phyloP scores from a whole-genome alignment of 2,888 invertebrate species.

The Harpagoxenus sublaevis region DNA sequence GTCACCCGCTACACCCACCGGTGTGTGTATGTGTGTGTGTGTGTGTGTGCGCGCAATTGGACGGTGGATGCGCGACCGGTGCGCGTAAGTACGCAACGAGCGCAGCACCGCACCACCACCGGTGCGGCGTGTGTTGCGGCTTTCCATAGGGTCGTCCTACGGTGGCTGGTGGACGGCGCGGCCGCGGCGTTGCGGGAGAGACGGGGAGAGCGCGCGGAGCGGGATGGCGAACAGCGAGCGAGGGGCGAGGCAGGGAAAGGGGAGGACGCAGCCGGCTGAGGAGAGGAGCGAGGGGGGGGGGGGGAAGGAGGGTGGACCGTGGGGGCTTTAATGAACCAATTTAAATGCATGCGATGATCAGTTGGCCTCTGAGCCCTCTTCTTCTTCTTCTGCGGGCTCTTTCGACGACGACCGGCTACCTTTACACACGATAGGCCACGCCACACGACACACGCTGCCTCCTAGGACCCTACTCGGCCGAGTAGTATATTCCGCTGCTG shows the following conservation, averaged over 20 bases:
- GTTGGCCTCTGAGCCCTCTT: slow-evolving; percentile 85
- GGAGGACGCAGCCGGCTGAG: slow-evolving; percentile 60
- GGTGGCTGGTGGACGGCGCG: slow-evolving; percentile 55
- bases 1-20: slow-evolving; percentile 49
- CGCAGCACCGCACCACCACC: slow-evolving; percentile 16
- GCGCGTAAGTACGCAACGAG: slow-evolving; percentile 61
- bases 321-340: slow-evolving; percentile 86
- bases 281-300: slow-evolving; percentile 29
- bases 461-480: slow-evolving; percentile 69
- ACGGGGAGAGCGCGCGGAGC: neutral
- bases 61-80: slow-evolving; percentile 58
- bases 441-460: slow-evolving; percentile 78
- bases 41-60: slow-evolving; percentile 63
- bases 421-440: slow-evolving; percentile 78
- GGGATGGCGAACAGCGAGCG: slow-evolving; percentile 62
- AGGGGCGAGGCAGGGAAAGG: slow-evolving; percentile 58
- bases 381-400: slow-evolving; percentile 80
- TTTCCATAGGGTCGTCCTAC: slow-evolving; percentile 74
- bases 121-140: slow-evolving; percentile 67
- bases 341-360: slow-evolving; percentile 86
- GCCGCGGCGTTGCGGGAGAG: neutral
- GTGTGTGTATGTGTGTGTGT: slow-evolving; percentile 55
- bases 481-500: slow-evolving; percentile 37
- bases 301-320: slow-evolving; percentile 72
- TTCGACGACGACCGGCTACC: slow-evolving; percentile 79